These are phyloP conservation scores for Drosophila lacicola DNA, from an alignment of 2,888 invertebrate genomes.

Conservation along the genomic window DNA sequence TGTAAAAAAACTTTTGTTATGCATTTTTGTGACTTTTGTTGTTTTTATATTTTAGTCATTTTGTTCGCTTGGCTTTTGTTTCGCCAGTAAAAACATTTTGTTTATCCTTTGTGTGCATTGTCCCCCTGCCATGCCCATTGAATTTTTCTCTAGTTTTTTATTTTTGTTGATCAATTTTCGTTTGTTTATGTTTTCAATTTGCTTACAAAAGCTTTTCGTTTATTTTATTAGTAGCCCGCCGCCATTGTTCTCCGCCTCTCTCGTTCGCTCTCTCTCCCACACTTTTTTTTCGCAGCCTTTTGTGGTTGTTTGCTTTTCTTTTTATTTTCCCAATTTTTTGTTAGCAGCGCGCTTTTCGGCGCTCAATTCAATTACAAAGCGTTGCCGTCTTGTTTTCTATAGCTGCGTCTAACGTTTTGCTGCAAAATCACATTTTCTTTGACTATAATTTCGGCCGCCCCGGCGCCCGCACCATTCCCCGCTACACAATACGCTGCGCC, in stretches of 20 bases:
- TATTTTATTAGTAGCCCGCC: conserved; percentile 76
- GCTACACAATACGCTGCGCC: conserved; percentile 52
- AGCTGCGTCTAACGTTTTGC: conserved; percentile 43
- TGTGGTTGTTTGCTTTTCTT: conserved; percentile 47
- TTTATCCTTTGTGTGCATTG: conserved; percentile 57
- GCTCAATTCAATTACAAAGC: conserved; percentile 74
- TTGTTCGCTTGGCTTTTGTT: conserved; percentile 53
- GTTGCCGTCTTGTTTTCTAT: conserved; percentile 44
- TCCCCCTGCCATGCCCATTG: background rate
- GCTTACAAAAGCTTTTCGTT: conserved; percentile 82
- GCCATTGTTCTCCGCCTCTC: conserved; percentile 61
- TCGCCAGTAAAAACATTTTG: conserved; percentile 62
- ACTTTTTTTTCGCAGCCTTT: conserved; percentile 42
- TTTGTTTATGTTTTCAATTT: conserved; percentile 82
- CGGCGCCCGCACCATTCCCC: background rate
- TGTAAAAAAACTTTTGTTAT: conserved; percentile 54
- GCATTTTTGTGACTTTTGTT: conserved; percentile 60
- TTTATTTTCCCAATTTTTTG: conserved; percentile 8
- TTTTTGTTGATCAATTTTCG: conserved; percentile 69
- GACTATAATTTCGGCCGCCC: conserved; percentile 65
- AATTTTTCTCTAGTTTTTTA: conserved; percentile 27
- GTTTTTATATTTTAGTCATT: conserved; percentile 41
- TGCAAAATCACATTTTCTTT: conserved; percentile 73
- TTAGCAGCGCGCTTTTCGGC: conserved; percentile 66
- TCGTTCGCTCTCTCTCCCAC: conserved; percentile 1